These are phyloP conservation scores for Rhipidura dahli DNA, from an alignment of 2,113 vertebrate genomes.

Conservation along the genomic window DNA sequence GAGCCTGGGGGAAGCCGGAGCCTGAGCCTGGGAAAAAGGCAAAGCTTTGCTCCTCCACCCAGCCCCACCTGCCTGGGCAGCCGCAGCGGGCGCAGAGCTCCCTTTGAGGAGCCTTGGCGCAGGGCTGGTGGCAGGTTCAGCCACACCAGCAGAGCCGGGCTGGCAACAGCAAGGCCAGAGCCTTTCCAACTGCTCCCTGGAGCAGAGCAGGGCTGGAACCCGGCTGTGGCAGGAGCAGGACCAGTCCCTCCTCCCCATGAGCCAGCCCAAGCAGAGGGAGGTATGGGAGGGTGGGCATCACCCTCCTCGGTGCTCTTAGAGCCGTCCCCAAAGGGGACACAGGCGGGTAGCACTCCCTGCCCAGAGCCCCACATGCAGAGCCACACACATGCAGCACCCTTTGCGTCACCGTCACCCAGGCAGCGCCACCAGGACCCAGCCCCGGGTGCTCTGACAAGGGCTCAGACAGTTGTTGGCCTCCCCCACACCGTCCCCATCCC, in stretches of 20 bases:
- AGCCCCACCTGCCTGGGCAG: background rate
- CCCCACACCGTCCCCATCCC: background rate
- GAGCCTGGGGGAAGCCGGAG: background rate
- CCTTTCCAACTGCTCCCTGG: background rate
- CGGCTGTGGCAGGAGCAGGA: background rate
- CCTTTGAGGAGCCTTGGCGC: background rate
- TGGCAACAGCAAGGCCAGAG: background rate
- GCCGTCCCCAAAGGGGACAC: background rate
- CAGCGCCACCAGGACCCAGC: constrained; percentile 45
- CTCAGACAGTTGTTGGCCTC: background rate
- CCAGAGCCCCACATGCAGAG: constrained; percentile 12
- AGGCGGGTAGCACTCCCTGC: background rate
- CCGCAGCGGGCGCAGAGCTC: background rate
- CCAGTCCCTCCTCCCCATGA: background rate
- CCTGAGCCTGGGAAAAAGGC: constrained; percentile 20
- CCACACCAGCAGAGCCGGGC: background rate
- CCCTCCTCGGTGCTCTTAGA: background rate
- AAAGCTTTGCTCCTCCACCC: background rate
- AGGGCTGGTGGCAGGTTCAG: background rate
- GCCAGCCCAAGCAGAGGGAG: background rate
- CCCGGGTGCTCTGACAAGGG: background rate
- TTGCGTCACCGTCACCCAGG: background rate
- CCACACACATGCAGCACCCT: background rate
- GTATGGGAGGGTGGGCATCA: background rate
- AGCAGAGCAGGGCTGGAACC: background rate